Evolutionary conservation across 2,888 invertebrate genomes (phyloP).

Genomic region (Endomychus coccineus): DNA sequence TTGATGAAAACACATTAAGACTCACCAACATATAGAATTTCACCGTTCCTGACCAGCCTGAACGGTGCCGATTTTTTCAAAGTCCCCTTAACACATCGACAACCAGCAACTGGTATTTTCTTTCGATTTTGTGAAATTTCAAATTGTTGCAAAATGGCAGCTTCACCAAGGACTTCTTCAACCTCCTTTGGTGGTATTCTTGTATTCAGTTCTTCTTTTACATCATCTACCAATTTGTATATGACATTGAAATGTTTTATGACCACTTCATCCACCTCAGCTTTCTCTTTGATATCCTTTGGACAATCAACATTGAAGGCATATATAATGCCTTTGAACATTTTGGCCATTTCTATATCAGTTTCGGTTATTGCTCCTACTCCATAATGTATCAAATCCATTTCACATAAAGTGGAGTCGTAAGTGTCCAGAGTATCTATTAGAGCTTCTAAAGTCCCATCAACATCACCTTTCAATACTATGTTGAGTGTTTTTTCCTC

Average conservation of each 20-base stretch:
- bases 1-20: too few species aligned
- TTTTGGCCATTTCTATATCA: slow-evolving; percentile 74
- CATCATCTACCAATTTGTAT: slow-evolving; percentile 84
- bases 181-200: slow-evolving; percentile 63
- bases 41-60: slow-evolving; percentile 58
- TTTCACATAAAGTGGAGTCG: slow-evolving; percentile 60
- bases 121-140: slow-evolving; percentile 69
- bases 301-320: slow-evolving; percentile 74
- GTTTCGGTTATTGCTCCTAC: slow-evolving; percentile 79
- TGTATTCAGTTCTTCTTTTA: slow-evolving; percentile 69
- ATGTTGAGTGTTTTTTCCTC: slow-evolving; percentile 34
- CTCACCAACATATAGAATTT: slow-evolving; percentile 65
- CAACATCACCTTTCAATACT: slow-evolving; percentile 76
- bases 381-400: slow-evolving; percentile 83
- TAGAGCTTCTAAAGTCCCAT: slow-evolving; percentile 94
- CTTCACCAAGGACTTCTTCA: slow-evolving; percentile 76
- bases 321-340: slow-evolving; percentile 75
- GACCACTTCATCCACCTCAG: slow-evolving; percentile 48
- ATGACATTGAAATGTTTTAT: slow-evolving; percentile 80
- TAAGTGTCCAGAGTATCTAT: slow-evolving; percentile 86
- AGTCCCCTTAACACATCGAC: slow-evolving; percentile 71
- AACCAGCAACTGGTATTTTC: slow-evolving; percentile 82
- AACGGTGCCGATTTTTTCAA: slow-evolving; percentile 62
- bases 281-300: slow-evolving; percentile 45
- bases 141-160: slow-evolving; percentile 78